These are phyloP conservation scores for Lasioglossum lativentre DNA, from an alignment of 2,888 invertebrate genomes.

Conservation along the genomic window DNA sequence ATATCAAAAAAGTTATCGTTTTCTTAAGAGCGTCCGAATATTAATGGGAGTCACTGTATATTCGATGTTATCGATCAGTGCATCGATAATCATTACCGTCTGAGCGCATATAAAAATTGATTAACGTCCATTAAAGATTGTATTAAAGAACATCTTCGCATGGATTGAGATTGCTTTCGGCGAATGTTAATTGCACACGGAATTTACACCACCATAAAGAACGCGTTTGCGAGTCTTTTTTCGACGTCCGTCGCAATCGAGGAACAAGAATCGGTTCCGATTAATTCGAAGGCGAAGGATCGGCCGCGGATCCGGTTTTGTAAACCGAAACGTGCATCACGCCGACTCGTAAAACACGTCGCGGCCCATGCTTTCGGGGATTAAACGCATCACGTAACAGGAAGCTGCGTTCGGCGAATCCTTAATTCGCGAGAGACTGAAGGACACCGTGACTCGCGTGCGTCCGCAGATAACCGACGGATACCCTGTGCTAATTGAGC, in stretches of 20 bases:
- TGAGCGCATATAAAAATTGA: too few relatives aligned
- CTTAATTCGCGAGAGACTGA: constrained; percentile 54
- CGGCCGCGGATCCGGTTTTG: constrained; percentile 56
- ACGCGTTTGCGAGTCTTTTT: background rate
- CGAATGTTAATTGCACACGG: background rate
- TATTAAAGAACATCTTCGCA: background rate
- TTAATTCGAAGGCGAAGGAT: constrained; percentile 45
- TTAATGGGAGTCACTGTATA: too few relatives aligned
- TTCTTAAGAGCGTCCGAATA: too few relatives aligned
- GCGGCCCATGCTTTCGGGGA: constrained; percentile 19
- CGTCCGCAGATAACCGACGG: constrained; percentile 73
- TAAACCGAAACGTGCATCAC: constrained; percentile 43
- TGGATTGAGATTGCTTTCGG: background rate
- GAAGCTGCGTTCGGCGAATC: constrained; percentile 49
- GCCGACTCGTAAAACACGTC: constrained; percentile 52
- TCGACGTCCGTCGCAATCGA: background rate
- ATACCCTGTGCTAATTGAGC: constrained; percentile 78
- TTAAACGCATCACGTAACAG: constrained; percentile 47
- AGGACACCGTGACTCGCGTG: constrained; percentile 68
- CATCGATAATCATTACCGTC: too few relatives aligned
- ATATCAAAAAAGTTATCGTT: too few relatives aligned
- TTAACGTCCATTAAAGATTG: too few relatives aligned
- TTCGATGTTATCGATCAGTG: too few relatives aligned
- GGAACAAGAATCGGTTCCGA: constrained; percentile 34
- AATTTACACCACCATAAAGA: background rate